Evolutionary conservation across 2,888 invertebrate species (phyloP).

Genomic region (Latheticus oryzae): DNA sequence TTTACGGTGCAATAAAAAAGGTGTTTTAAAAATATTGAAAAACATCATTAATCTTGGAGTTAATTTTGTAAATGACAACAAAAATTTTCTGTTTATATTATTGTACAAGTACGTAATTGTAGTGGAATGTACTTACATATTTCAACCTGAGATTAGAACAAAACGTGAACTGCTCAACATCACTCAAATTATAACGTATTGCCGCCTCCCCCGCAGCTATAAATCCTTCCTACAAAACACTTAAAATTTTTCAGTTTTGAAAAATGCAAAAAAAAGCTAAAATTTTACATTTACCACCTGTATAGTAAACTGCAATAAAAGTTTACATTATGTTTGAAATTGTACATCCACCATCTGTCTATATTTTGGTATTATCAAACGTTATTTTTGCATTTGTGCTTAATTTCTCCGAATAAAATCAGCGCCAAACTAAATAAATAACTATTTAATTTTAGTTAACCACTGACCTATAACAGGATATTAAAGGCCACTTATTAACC

Average conservation of each 20-base stretch:
- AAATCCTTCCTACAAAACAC: constrained; percentile 31
- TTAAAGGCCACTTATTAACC: constrained; percentile 15
- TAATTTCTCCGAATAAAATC: constrained; percentile 41
- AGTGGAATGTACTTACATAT: no score
- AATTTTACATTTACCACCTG: constrained; percentile 45
- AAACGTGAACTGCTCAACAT: constrained; percentile 31
- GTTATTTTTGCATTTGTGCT: constrained; percentile 45
- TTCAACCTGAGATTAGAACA: constrained; percentile 33
- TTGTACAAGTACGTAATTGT: no score
- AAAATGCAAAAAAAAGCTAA: constrained; percentile 12
- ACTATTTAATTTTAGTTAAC: constrained; percentile 45
- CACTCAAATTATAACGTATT: no score
- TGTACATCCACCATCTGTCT: constrained; percentile 44
- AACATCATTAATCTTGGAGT: no score
- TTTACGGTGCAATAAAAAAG: no score
- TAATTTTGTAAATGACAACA: no score
- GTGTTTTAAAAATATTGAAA: no score
- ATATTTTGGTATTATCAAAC: constrained; percentile 45
- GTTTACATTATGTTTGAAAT: constrained; percentile 43
- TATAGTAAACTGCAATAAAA: constrained; percentile 35
- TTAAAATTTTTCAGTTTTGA: constrained; percentile 24
- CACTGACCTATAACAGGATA: constrained; percentile 49
- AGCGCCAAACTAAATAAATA: constrained; percentile 47
- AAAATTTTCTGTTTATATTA: no score
- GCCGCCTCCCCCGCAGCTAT: constrained; percentile 30